phyloP scores from a whole-genome alignment of 2,888 invertebrate species.

The Phortica okadai region DNA sequence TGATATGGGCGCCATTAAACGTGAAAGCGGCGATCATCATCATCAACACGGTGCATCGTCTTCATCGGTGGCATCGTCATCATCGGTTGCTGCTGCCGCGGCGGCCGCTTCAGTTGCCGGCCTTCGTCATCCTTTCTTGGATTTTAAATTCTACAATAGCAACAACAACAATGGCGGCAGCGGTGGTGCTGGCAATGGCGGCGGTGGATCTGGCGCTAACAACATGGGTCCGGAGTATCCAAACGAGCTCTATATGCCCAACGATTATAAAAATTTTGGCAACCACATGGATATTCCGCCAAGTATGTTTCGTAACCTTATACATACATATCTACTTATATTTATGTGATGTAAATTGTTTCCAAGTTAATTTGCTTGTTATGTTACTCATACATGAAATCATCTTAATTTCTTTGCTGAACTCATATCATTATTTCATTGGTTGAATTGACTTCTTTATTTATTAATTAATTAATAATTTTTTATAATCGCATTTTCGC shows the following conservation, averaged over 20 bases:
- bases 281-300: constrained; percentile 77
- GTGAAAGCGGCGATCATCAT: constrained; percentile 68
- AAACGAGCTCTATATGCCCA: constrained; percentile 74
- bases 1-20: constrained; percentile 73
- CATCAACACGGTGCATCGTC: constrained; percentile 33
- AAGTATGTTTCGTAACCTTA: constrained; percentile 67
- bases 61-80: constrained; percentile 46
- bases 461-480: too few species aligned
- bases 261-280: constrained; percentile 75
- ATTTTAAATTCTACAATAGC: constrained; percentile 72
- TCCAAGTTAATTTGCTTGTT: background rate
- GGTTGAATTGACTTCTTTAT: background rate
- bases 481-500: too few species aligned
- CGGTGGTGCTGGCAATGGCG: constrained; percentile 34
- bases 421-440: background rate
- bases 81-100: constrained; percentile 46
- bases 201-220: constrained; percentile 37
- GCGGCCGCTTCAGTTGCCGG: constrained; percentile 50
- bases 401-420: too few species aligned
- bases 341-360: background rate
- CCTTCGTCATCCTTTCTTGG: constrained; percentile 70
- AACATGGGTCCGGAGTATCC: constrained; percentile 71
- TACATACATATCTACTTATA: too few species aligned
- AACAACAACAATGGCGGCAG: constrained; percentile 40
- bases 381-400: too few species aligned